These are phyloP conservation scores for Eristalis pertinax DNA, from an alignment of 2,888 invertebrate genomes.

Conservation along the genomic window DNA sequence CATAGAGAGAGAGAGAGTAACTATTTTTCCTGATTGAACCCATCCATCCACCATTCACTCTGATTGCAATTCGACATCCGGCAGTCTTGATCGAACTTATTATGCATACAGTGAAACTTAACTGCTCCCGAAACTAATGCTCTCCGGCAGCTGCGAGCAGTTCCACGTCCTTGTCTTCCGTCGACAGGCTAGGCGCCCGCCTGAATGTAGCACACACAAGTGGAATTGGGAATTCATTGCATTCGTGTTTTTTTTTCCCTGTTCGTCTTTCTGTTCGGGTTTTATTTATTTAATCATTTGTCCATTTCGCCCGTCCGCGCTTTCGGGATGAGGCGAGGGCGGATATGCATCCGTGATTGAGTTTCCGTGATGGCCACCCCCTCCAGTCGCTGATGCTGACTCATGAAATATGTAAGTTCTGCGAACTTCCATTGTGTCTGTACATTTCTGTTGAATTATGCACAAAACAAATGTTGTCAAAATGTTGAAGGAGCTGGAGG, in stretches of 20 bases:
- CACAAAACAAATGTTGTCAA: not conserved
- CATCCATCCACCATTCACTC: conserved; percentile 8
- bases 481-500: not conserved
- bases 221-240: not conserved
- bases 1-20: no score
- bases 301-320: not conserved
- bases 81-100: not conserved
- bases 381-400: not conserved
- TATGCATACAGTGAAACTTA: conserved; percentile 27
- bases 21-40: conserved; percentile 30
- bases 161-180: not conserved
- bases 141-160: not conserved
- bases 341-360: not conserved
- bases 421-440: not conserved
- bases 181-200: not conserved
- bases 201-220: not conserved
- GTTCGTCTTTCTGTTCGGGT: not conserved
- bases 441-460: not conserved
- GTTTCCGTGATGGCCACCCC: conserved; percentile 1
- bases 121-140: conserved; percentile 16
- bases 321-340: not conserved
- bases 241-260: not conserved
- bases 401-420: not conserved
- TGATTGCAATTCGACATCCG: conserved; percentile 14
- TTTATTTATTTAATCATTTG: conserved; percentile 22